Evolutionary conservation across 2,113 vertebrate species (phyloP).

Genomic region (Onychostoma macrolepis): DNA sequence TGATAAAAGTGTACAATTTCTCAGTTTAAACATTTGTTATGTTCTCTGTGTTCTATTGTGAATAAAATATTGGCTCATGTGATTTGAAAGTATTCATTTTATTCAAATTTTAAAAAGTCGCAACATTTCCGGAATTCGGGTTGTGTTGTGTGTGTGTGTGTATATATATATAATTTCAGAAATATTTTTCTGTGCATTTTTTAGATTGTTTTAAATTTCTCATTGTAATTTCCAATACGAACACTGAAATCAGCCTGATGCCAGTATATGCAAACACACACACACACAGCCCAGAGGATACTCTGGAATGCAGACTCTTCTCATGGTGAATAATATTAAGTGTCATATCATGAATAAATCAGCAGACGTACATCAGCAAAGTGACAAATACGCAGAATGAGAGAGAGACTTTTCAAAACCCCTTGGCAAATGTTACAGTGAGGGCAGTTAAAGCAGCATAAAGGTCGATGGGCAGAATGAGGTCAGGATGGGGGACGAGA

Average conservation of each 20-base stretch:
- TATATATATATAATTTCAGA: no score
- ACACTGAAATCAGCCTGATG: not conserved
- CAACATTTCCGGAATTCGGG: no score
- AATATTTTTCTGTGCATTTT: no score
- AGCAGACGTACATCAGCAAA: constrained; percentile 73
- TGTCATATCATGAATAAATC: constrained; percentile 80
- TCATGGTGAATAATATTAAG: constrained; percentile 81
- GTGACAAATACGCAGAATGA: constrained; percentile 71
- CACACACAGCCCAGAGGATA: constrained; percentile 69
- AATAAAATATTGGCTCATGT: no score
- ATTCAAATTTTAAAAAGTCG: no score
- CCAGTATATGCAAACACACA: constrained; percentile 26
- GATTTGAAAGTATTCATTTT: no score
- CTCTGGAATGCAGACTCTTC: constrained; percentile 75
- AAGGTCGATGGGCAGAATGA: constrained; percentile 49
- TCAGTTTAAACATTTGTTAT: no score
- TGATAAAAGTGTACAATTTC: no score
- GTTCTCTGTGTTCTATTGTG: no score
- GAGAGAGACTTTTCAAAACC: constrained; percentile 49
- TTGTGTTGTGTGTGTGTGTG: no score
- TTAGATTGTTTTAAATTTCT: not conserved
- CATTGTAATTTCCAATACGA: not conserved
- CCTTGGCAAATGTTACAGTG: constrained; percentile 5
- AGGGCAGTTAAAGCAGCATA: constrained; percentile 53
- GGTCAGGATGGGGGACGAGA: constrained; percentile 8